Base-by-base conservation (phyloP, 92 coral and sea anemone genomes). In the Ricordea florida region DNA sequence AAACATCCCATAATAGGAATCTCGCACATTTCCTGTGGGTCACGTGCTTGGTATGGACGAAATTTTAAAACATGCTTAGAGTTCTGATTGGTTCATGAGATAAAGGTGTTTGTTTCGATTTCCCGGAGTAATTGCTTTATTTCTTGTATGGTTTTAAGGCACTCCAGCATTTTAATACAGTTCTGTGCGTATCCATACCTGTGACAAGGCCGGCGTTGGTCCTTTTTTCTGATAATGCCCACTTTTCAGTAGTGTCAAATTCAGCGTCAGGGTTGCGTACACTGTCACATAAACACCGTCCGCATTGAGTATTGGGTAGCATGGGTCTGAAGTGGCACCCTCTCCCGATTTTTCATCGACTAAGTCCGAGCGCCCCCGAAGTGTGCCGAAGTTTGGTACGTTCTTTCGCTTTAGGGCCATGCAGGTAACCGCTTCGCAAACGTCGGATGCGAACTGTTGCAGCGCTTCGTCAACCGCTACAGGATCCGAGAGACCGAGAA, bases 371-470 rank as follows among this genome's bases (percentile, higher is more conserved):
- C 97, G 83, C 41, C 99, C 99, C 43, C 99, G 99, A 79, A 96
- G 91, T n/a, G 99, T 96, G 15, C 99, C 99, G 82, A 96, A 96
- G 77, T 96, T 96, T 16, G 99, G 99, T 6, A 96, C 99, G 46
- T 96, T 96, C 76, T 96, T 96, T 7, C 99, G 87, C 49, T 88
- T 85, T 33, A 96, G 86, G 8, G 99, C 92, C 99, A 96, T 96
- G 62, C 99, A 96, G 34, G 99, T 96, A 30, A 96, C 94, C n/a
- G 99, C 99, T 67, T 96, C 99, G 50, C 99, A 96, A 29, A 96
- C 99, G 38, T 96, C 99, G 14, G 99, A 96, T 17, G 99, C 96
- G 72, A 96, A 96, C 85, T 96, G 99, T 55, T 92, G 97, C 29
- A 96, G 79, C 1, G 99, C 91, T 16, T 96, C 99, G 61, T 96